Conservation (phyloP, 2,113 vertebrate species). For the Pardalotus punctatus region DNA sequence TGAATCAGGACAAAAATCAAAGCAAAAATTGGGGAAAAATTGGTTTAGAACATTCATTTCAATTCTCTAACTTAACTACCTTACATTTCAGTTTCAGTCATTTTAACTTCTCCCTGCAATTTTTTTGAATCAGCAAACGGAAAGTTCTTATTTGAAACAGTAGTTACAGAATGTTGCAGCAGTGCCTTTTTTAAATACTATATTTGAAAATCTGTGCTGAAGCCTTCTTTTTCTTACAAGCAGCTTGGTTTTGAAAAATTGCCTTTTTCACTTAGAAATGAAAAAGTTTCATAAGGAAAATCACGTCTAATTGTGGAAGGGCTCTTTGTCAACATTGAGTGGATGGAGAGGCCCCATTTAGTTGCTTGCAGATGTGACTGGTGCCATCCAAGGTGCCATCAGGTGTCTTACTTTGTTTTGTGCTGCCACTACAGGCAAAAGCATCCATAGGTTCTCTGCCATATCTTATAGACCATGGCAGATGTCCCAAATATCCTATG, state of each 20-base stretch:
- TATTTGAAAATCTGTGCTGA: not conserved
- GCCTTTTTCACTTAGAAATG: not conserved
- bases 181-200: not conserved
- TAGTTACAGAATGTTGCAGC: not conserved
- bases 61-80: not conserved
- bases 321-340: not conserved
- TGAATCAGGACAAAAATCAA: conserved; percentile 21
- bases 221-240: not conserved
- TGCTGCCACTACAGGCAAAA: fast-evolving
- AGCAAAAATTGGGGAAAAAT: not conserved
- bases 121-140: not conserved
- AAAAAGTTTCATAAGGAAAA: not conserved
- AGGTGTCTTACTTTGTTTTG: not conserved
- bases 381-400: not conserved
- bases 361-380: not conserved
- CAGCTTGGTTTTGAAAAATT: not conserved
- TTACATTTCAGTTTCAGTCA: not conserved
- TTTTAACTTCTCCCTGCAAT: not conserved
- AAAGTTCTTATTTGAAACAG: not conserved
- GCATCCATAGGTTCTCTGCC: not conserved
- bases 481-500: not conserved
- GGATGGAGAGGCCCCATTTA: not conserved
- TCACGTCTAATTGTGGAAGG: fast-evolving
- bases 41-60: not conserved
- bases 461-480: not conserved